Conservation (phyloP, 2,888 invertebrate species). For the Drosophila robusta region DNA sequence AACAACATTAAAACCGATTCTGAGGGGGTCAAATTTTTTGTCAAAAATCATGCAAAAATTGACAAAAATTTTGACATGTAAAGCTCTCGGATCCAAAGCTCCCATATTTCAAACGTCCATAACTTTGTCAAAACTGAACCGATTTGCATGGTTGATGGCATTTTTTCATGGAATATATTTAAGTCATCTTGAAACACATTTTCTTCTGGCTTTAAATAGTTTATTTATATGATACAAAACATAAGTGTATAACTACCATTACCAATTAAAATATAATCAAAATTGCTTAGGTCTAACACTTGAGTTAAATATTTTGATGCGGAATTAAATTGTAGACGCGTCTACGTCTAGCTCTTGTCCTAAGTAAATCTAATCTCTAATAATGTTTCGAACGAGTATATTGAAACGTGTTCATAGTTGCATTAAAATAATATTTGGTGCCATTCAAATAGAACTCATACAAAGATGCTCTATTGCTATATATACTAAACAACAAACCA, state of each 20-base stretch:
- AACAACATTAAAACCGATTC: too few species aligned
- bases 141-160: too few species aligned
- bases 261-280: slow-evolving; percentile 21
- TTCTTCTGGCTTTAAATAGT: slow-evolving; percentile 14
- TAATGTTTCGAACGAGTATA: slow-evolving; percentile 44
- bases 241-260: slow-evolving; percentile 19
- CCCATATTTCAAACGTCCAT: too few species aligned
- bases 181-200: neutral
- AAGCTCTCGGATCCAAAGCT: too few species aligned
- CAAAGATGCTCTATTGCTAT: slow-evolving; percentile 1
- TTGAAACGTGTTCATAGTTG: slow-evolving; percentile 33
- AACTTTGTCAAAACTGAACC: too few species aligned
- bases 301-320: slow-evolving; percentile 14
- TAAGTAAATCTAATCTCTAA: slow-evolving; percentile 14
- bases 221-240: slow-evolving; percentile 40
- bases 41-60: too few species aligned
- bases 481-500: slow-evolving; percentile 2
- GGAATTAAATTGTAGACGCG: slow-evolving; percentile 23
- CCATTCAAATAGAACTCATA: slow-evolving; percentile 24
- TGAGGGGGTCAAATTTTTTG: too few species aligned
- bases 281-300: slow-evolving; percentile 32
- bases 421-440: slow-evolving; percentile 72
- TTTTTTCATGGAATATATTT: too few species aligned
- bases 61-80: too few species aligned
- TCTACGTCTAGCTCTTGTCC: slow-evolving; percentile 8